Evolutionary conservation across 2,113 vertebrate genomes (phyloP), one percentile per base, ranked within the genome.

Genomic region (Lathamus discolor): DNA sequence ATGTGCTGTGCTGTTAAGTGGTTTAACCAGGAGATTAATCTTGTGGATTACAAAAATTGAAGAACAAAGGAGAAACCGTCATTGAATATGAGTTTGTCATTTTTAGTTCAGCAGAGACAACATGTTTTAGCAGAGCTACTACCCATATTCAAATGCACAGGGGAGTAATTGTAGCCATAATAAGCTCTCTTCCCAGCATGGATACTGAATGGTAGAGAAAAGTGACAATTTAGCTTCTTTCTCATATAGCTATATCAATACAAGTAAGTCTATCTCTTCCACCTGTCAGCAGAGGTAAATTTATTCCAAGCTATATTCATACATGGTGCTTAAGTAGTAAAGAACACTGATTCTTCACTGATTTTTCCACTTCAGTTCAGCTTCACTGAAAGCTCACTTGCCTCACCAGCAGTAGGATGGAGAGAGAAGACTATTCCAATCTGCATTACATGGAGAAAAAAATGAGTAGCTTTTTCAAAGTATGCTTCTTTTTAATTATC

Each of bases 41-140:
- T 88, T 90, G 55, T 0, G 2, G 59, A 88, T 86, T 82, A 74
- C 51, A 92, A 86, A 94, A 88, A 74, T 8, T 73, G 54, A 95
- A 83, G 92, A 97, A 94, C 94, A 96, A 95, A 97, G 92, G 79
- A 88, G 61, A 86, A 93, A 57, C 25, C 88, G 83, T 90, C 76
- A 67, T 51, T 77, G 68, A 92, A 54, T 86, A 70, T n/a, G 79
- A 83, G 55, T 94, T 90, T 81, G 46, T 95, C 54, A 77, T 83
- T 96, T 95, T 96, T 96, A 94, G 79, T 88, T 95, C 83, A 92
- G 76, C 72, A 92, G 49, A 67, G 76, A 68, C 79, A 94, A 59
- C 76, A 63, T 54, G 72, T 61, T 90, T 92, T 93, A 94, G 76
- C 68, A 81, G 91, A 95, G 83, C 83, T 86, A 27, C 63, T 83